Percentiles rank a stretch among this genome's conserved stretches.
phyloP scores from a whole-genome alignment of 2,888 invertebrate species.

The Didymodactylos carnosus region DNA sequence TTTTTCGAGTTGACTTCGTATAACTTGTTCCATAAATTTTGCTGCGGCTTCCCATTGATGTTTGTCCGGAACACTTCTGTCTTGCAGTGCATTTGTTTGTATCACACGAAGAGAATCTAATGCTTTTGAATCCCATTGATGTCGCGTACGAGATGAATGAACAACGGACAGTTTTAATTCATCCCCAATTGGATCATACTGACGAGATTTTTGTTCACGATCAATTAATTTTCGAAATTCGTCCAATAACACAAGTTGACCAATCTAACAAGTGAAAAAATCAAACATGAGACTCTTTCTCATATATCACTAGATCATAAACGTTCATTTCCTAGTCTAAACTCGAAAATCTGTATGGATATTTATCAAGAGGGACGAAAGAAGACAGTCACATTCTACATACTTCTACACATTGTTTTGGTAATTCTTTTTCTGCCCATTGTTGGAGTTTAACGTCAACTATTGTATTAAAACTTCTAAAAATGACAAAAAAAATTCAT shows the following conservation, averaged over 20 bases:
- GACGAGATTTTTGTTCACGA: constrained; percentile 45
- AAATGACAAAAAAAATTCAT: constrained; percentile 23
- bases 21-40: constrained; percentile 61
- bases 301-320: constrained; percentile 13
- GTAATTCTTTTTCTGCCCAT: constrained; percentile 79
- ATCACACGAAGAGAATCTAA: constrained; percentile 38
- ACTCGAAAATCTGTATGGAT: too few relatives aligned
- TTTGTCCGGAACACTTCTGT: constrained; percentile 7
- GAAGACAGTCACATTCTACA: constrained; percentile 6
- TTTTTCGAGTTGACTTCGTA: constrained; percentile 51
- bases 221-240: constrained; percentile 40
- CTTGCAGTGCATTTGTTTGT: constrained; percentile 12
- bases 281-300: constrained; percentile 4
- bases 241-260: constrained; percentile 59
- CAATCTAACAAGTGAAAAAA: too few relatives aligned
- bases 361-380: too few relatives aligned
- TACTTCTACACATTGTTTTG: constrained; percentile 58
- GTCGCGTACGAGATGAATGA: constrained; percentile 58
- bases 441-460: constrained; percentile 78
- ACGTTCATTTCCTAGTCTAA: too few relatives aligned
- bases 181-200: constrained; percentile 68
- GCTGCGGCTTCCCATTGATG: constrained; percentile 77
- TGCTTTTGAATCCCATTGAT: constrained; percentile 76
- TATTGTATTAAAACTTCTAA: constrained; percentile 40
- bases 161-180: constrained; percentile 62